phyloP scores from a whole-genome alignment of 2,797 vertebrate species.

The Dromococcyx pavoninus region DNA sequence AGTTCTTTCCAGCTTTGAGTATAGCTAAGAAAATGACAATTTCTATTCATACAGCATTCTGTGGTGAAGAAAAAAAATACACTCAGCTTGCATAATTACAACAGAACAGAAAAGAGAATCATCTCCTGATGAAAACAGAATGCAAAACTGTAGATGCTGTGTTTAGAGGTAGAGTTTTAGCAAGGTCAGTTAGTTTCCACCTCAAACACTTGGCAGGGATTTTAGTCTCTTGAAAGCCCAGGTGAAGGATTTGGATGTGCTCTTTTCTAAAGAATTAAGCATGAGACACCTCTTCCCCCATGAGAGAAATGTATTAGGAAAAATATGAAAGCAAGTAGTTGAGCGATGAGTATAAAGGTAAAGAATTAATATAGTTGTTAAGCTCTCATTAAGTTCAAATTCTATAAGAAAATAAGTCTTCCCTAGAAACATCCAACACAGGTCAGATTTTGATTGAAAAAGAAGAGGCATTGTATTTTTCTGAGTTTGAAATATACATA shows the following conservation, averaged over 20 bases:
- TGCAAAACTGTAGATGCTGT: neutral
- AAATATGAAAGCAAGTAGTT: neutral
- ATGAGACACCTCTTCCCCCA: neutral
- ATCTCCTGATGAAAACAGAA: neutral
- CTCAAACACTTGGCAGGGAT: neutral
- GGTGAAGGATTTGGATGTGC: neutral
- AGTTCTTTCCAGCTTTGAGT: neutral
- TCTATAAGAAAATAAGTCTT: neutral
- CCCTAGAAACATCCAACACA: neutral
- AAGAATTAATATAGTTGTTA: neutral
- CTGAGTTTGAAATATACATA: neutral
- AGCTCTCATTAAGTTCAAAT: neutral
- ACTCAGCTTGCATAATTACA: neutral
- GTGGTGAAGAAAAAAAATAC: neutral
- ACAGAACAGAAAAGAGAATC: neutral
- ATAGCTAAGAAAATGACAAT: neutral
- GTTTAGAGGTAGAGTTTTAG: neutral
- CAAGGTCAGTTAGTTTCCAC: neutral
- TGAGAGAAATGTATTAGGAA: neutral
- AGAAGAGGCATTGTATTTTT: neutral
- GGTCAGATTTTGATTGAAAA: neutral
- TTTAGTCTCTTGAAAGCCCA: neutral
- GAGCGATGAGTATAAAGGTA: neutral
- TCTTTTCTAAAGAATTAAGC: neutral
- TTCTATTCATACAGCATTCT: neutral